Base-by-base conservation (phyloP, 1,140 invertebrate genomes). In the Aplysia californica region DNA sequence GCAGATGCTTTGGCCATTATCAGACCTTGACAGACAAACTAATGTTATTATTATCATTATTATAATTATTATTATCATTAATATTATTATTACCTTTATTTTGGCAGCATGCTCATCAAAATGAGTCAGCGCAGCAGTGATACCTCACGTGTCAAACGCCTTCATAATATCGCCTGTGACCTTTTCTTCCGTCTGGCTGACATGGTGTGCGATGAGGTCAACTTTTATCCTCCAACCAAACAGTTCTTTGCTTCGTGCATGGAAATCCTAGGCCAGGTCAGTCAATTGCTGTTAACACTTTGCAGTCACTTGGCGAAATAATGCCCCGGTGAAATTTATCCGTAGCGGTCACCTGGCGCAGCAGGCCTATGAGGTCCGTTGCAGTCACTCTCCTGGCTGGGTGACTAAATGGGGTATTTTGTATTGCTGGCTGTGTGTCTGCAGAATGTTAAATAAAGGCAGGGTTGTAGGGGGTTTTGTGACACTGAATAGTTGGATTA, bases 171-270 rank as follows among this genome's bases (percentile, higher is more conserved):
- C 44, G 95, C 94, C 26, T 92, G 93, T n/a, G 90, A 91, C 29
- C 87, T 95, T 2, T 96, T 96, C 87, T 95, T 95, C 88, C 89
- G 93, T 76, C 83, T 96, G 59, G 90, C 94, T 18, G 90, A 92
- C 5, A 90, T 93, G 79, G 92, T 94, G 33, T 92, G 91, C 33
- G 93, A 94, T 80, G 93, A 94, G 77, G 92, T 92, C 6, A 90
- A 93, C 67, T 89, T 92, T 66, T 96, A 94, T 89, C 92, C 93
- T 64, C 93, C 95, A 2, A 93, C 94, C 1, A 92, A 93, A 81
- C 94, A 95, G 82, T 90, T 95, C 56, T 93, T 95, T 64, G 91
- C 93, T 0, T 92, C 92, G 18, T 93, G 93, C 83, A 87, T 95
- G 31, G 93, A 95, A 80, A 91, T 93, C 79, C 87, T 96, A 29